These are phyloP conservation scores for Atta colombica DNA, from an alignment of 1,140 invertebrate species.

Conservation along the genomic window DNA sequence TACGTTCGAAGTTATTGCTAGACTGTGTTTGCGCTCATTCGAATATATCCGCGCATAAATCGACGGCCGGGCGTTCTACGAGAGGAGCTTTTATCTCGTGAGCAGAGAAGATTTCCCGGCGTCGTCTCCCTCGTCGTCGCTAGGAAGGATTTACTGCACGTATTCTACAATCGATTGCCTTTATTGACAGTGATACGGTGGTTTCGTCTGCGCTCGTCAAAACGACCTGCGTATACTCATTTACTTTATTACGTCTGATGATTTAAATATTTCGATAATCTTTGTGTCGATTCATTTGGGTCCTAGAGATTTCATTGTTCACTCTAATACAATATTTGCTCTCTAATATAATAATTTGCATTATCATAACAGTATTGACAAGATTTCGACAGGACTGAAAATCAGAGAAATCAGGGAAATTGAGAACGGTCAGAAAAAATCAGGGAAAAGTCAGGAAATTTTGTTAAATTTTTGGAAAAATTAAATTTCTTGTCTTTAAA, in stretches of 20 bases:
- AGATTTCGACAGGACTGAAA: too few species aligned
- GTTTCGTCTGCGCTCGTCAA: conserved; percentile 20
- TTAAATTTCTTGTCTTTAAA: too few species aligned
- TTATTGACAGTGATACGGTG: conserved; percentile 29
- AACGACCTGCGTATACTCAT: not conserved
- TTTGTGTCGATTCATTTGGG: not conserved
- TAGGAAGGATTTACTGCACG: conserved; percentile 54
- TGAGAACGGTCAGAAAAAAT: too few species aligned
- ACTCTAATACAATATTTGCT: not conserved
- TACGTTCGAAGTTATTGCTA: conserved; percentile 77
- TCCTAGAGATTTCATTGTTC: not conserved
- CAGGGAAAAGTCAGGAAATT: too few species aligned
- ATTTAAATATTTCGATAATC: not conserved
- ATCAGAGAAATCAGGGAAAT: too few species aligned
- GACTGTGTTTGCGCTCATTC: conserved; percentile 77
- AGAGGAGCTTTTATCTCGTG: conserved; percentile 56
- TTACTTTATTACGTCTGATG: not conserved
- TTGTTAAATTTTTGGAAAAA: too few species aligned
- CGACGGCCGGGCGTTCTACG: conserved; percentile 35
- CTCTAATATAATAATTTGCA: not conserved
- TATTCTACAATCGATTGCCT: conserved; percentile 42
- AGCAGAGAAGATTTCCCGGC: conserved; percentile 59
- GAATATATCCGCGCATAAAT: conserved; percentile 78
- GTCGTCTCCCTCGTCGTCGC: conserved; percentile 9
- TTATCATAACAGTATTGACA: not conserved